A percentile compares a stretch with the other conserved stretches of the same genome.
These are phyloP conservation scores for Mionectes olivaceus DNA, from an alignment of 2,797 vertebrate species.

Conservation along the genomic window DNA sequence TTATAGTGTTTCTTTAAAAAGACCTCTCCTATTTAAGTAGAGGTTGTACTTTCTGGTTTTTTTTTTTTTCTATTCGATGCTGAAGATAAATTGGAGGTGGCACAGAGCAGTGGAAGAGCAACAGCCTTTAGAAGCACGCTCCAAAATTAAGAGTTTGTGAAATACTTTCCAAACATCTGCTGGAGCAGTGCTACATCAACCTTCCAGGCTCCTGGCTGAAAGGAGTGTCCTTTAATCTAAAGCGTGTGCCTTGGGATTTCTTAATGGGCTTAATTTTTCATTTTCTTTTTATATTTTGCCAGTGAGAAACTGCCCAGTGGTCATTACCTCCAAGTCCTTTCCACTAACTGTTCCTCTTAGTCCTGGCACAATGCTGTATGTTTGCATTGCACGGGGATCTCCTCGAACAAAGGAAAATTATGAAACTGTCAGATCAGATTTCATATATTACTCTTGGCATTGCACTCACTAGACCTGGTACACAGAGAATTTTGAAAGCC, in stretches of 20 bases:
- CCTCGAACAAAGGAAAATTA: slow-evolving; percentile 44
- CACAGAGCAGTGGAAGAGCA: slow-evolving; percentile 11
- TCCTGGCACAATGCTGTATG: neutral
- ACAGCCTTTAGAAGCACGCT: slow-evolving; percentile 38
- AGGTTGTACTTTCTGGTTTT: neutral
- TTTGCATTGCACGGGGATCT: slow-evolving; percentile 9
- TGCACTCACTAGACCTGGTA: neutral
- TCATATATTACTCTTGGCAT: slow-evolving; percentile 36
- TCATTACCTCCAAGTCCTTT: neutral
- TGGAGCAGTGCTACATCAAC: slow-evolving; percentile 3
- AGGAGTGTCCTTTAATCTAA: slow-evolving; percentile 43
- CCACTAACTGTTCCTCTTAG: neutral
- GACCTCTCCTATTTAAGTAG: neutral
- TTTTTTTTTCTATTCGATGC: neutral
- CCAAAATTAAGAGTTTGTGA: slow-evolving; percentile 29
- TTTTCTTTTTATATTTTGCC: slow-evolving; percentile 1
- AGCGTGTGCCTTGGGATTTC: slow-evolving; percentile 5
- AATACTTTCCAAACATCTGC: slow-evolving; percentile 49
- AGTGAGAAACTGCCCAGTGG: neutral
- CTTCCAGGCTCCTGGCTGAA: slow-evolving; percentile 2
- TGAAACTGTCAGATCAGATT: slow-evolving; percentile 48
- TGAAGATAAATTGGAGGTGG: slow-evolving; percentile 22
- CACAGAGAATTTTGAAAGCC: slow-evolving; percentile 36
- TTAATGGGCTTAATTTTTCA: slow-evolving; percentile 2
- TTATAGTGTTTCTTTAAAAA: neutral